These are phyloP conservation scores for Temnothorax curvispinosus DNA, from an alignment of 1,140 invertebrate species.

Conservation along the genomic window DNA sequence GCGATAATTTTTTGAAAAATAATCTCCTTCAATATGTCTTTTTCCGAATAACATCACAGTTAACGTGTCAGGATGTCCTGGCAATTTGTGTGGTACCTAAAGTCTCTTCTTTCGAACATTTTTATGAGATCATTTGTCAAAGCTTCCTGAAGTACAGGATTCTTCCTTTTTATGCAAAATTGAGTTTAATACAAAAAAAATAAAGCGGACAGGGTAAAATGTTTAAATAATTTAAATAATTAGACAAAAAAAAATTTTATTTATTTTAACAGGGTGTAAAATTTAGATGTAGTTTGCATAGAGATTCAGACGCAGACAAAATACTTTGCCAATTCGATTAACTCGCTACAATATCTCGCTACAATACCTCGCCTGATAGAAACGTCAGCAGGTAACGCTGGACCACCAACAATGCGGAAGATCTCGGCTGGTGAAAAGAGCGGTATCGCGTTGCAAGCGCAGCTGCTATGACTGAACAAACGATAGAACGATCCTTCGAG, in stretches of 20 bases:
- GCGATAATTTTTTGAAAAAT: conserved; percentile 58
- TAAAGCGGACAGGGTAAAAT: not conserved
- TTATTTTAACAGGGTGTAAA: not conserved
- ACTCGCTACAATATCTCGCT: conserved; percentile 2
- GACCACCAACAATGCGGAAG: conserved; percentile 65
- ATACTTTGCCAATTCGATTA: conserved; percentile 20
- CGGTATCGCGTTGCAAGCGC: conserved; percentile 70
- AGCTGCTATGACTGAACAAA: conserved; percentile 73
- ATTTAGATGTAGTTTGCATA: not conserved
- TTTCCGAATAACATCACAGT: conserved; percentile 32
- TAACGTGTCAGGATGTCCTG: not conserved
- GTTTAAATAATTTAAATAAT: not conserved
- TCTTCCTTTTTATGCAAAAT: not conserved
- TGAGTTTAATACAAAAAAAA: not conserved
- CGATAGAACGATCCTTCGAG: conserved; percentile 67
- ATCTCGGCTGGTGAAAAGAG: conserved; percentile 64
- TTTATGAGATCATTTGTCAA: not conserved
- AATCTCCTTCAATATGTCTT: conserved; percentile 52
- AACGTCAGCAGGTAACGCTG: conserved; percentile 50
- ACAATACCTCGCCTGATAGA: conserved; percentile 15
- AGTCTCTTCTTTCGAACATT: not conserved
- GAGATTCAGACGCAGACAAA: not conserved
- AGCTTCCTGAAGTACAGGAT: not conserved
- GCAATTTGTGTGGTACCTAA: not conserved
- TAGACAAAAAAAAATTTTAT: not conserved